Conservation (phyloP, 1,140 invertebrate genomes). For the Trichoplusia ni region DNA sequence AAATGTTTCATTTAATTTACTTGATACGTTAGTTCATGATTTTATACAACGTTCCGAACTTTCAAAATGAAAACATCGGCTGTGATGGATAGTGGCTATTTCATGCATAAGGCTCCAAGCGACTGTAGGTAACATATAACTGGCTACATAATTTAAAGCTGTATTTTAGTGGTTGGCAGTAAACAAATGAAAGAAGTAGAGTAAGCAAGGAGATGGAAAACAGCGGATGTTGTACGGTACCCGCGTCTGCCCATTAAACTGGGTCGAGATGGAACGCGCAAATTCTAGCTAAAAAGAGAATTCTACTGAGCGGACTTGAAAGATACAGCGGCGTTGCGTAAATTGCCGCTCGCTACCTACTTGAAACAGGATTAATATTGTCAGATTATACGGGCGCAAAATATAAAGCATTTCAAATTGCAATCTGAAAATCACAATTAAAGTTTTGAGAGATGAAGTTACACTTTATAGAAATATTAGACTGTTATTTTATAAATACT, state of each 20-base stretch:
- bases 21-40: neutral
- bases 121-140: slow-evolving; percentile 11
- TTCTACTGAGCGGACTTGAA: slow-evolving; percentile 41
- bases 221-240: slow-evolving; percentile 48
- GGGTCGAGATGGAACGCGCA: slow-evolving; percentile 42
- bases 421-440: neutral
- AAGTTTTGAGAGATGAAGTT: neutral
- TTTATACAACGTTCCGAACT: neutral
- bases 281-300: slow-evolving; percentile 53
- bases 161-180: slow-evolving; percentile 26
- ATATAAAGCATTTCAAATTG: slow-evolving; percentile 3
- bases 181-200: slow-evolving; percentile 41
- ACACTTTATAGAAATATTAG: too few species aligned
- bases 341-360: slow-evolving; percentile 39
- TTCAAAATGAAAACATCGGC: neutral
- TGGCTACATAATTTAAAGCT: slow-evolving; percentile 7
- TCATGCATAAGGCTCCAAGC: neutral
- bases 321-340: slow-evolving; percentile 40
- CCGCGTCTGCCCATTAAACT: slow-evolving; percentile 52
- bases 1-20: slow-evolving; percentile 11
- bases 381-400: neutral
- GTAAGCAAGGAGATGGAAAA: slow-evolving; percentile 52
- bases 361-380: slow-evolving; percentile 40
- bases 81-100: neutral
- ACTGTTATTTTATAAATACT: too few species aligned